phyloP scores from a whole-genome alignment of 2,888 invertebrate genomes.

The Rhamnusium bicolor region DNA sequence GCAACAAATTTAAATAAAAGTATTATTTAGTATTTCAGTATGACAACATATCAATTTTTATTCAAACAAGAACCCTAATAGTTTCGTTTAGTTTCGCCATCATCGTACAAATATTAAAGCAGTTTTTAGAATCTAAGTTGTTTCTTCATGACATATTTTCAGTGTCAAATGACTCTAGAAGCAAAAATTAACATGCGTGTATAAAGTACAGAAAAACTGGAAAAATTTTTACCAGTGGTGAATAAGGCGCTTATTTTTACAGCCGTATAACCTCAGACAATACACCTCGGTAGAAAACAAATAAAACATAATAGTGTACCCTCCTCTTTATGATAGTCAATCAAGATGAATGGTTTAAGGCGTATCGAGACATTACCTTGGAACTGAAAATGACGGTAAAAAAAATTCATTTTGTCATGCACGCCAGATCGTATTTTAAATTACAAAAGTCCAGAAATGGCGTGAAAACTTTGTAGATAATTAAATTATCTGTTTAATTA shows the following conservation, averaged over 20 bases:
- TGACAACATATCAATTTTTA: too few relatives aligned
- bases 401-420: constrained; percentile 2
- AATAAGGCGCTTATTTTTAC: not conserved
- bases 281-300: constrained; percentile 12
- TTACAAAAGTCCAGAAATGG: not conserved
- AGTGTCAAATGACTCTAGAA: too few relatives aligned
- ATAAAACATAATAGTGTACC: constrained; percentile 31
- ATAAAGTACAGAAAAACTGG: too few relatives aligned
- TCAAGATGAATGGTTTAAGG: constrained; percentile 33
- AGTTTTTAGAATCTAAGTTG: too few relatives aligned
- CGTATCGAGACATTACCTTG: constrained; percentile 29
- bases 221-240: not conserved
- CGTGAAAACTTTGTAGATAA: constrained; percentile 7
- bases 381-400: constrained; percentile 18
- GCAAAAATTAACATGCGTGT: too few relatives aligned
- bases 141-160: too few relatives aligned
- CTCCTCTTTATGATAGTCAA: constrained; percentile 37
- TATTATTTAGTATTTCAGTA: too few relatives aligned
- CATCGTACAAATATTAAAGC: too few relatives aligned
- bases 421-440: not conserved
- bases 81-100: too few relatives aligned
- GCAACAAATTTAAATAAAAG: too few relatives aligned
- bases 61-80: too few relatives aligned
- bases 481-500: constrained; percentile 8
- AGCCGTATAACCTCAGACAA: not conserved